Evolutionary conservation across 2,797 vertebrate genomes (phyloP).

Genomic region (Oryzias sinensis): DNA sequence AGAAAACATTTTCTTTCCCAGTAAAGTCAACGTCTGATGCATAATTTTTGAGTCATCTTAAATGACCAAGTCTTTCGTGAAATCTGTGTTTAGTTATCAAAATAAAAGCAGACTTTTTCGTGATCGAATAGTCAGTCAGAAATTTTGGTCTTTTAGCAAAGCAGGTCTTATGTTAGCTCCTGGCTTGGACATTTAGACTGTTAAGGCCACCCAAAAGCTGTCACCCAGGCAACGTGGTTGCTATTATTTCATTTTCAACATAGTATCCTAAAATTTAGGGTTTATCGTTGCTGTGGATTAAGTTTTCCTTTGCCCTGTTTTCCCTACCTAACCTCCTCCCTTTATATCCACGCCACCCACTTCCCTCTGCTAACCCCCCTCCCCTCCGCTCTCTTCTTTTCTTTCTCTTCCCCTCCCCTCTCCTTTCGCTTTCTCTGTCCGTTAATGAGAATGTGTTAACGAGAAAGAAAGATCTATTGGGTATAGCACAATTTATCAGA

Average conservation of each 20-base stretch:
- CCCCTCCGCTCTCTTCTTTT: conserved; percentile 23
- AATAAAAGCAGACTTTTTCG: too few relatives aligned
- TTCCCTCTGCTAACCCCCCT: conserved; percentile 39
- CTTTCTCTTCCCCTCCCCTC: conserved; percentile 19
- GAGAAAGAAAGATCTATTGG: conserved; percentile 83
- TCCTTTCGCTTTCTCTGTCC: conserved; percentile 59
- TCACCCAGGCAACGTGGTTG: conserved; percentile 52
- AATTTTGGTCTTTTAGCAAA: conserved; percentile 31
- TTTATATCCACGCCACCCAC: neutral
- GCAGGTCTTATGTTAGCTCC: conserved; percentile 56
- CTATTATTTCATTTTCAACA: conserved; percentile 35
- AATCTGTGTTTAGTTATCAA: conserved; percentile 9
- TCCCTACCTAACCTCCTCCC: conserved; percentile 31
- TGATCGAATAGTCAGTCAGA: neutral
- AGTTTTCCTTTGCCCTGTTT: conserved; percentile 30
- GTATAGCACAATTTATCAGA: conserved; percentile 82
- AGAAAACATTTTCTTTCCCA: conserved; percentile 74
- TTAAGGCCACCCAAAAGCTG: conserved; percentile 68
- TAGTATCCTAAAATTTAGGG: conserved; percentile 36
- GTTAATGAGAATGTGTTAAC: conserved; percentile 84
- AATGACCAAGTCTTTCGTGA: conserved; percentile 24
- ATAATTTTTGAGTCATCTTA: conserved; percentile 40
- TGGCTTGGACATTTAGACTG: conserved; percentile 68
- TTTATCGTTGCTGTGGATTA: conserved; percentile 41
- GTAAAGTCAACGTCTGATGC: conserved; percentile 60